Evolutionary conservation across 2,888 invertebrate species (phyloP).

Genomic region (Drosophila tanythrix): DNA sequence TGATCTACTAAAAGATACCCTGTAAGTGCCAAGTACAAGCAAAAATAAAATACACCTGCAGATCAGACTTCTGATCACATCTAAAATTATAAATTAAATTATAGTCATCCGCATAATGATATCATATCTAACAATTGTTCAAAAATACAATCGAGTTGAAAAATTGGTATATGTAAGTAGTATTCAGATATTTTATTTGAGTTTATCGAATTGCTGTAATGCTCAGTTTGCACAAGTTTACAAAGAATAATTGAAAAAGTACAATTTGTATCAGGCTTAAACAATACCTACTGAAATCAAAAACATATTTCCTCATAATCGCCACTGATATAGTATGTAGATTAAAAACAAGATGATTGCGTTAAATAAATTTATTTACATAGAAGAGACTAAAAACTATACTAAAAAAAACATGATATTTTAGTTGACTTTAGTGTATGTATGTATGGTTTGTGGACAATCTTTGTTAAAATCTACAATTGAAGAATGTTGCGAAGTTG

Average conservation of each 20-base stretch:
- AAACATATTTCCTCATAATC: not conserved
- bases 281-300: not conserved
- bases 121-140: not conserved
- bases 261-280: not conserved
- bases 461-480: conserved; percentile 36
- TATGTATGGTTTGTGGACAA: conserved; percentile 48
- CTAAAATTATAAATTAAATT: not conserved
- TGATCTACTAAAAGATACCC: not conserved
- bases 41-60: not conserved
- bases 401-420: conserved; percentile 65
- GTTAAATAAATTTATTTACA: conserved; percentile 75
- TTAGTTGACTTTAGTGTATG: conserved; percentile 15
- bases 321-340: not conserved
- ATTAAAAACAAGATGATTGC: conserved; percentile 11
- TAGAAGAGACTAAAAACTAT: conserved; percentile 53
- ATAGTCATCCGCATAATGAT: not conserved
- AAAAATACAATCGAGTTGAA: not conserved
- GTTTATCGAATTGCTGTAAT: not conserved
- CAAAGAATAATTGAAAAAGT: not conserved
- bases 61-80: not conserved
- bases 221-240: not conserved
- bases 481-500: conserved; percentile 52
- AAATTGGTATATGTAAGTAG: not conserved
- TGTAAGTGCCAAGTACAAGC: not conserved
- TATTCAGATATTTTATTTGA: conserved; percentile 8